Conservation (phyloP, 2,113 vertebrate species). For the Laticauda laticaudata region DNA sequence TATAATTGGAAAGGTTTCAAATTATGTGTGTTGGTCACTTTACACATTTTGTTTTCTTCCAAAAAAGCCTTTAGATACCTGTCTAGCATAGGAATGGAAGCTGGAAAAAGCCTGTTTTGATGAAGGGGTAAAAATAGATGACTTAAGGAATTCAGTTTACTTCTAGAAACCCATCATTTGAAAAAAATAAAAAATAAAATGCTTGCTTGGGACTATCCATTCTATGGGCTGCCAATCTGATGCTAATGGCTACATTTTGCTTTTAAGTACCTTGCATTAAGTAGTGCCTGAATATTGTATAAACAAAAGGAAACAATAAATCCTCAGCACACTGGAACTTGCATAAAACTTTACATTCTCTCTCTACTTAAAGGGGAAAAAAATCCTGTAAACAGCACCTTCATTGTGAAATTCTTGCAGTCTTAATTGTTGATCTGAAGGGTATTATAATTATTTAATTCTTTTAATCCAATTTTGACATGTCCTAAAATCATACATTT, state of each 20-base stretch:
- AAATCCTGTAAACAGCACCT: neutral
- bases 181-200: neutral
- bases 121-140: neutral
- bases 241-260: neutral
- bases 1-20: neutral
- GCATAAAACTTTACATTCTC: neutral
- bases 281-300: neutral
- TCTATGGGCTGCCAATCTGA: neutral
- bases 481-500: neutral
- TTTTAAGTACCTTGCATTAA: neutral
- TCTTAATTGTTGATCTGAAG: neutral
- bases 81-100: neutral
- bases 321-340: neutral
- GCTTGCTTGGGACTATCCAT: neutral
- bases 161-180: neutral
- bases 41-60: neutral
- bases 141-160: neutral
- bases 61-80: neutral
- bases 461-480: neutral
- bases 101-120: neutral
- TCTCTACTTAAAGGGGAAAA: too few species aligned
- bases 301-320: neutral
- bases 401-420: neutral
- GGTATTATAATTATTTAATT: neutral
- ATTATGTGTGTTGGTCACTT: neutral